Conservation (phyloP, 2,797 vertebrate species). For the Netta rufina region DNA sequence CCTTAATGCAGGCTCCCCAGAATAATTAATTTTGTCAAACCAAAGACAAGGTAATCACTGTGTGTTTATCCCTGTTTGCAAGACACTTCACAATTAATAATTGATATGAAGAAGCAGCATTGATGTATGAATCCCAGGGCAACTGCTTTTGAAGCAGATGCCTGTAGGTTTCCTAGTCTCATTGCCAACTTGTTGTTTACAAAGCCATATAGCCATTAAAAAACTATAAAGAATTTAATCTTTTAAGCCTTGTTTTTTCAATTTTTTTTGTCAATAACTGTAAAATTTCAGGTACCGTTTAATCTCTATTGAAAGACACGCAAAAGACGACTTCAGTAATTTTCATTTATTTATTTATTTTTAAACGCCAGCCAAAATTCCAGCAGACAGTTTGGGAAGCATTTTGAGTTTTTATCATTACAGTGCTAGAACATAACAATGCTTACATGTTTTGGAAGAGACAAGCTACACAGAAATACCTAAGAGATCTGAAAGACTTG, state of each 20-base stretch:
- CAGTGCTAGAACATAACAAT: neutral
- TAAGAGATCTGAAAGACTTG: neutral
- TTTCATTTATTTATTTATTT: too few relatives aligned
- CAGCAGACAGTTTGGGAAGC: neutral
- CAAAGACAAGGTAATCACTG: neutral
- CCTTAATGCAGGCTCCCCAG: neutral
- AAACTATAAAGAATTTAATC: neutral
- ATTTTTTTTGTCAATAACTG: neutral
- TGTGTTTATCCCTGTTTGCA: neutral
- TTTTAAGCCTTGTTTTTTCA: neutral
- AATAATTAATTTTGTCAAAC: neutral
- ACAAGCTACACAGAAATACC: neutral
- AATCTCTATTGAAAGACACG: neutral
- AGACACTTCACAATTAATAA: constrained; percentile 13
- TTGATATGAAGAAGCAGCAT: neutral
- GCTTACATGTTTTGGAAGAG: neutral
- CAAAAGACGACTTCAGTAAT: neutral
- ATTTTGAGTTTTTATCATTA: neutral
- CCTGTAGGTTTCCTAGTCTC: neutral
- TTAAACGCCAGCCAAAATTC: neutral
- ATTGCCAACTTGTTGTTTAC: neutral
- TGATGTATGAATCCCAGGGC: neutral
- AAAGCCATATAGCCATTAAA: neutral
- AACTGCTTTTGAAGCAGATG: neutral
- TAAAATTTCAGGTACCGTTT: neutral